These are phyloP conservation scores for Papilio polytes DNA, from an alignment of 1,140 invertebrate species.

Conservation along the genomic window DNA sequence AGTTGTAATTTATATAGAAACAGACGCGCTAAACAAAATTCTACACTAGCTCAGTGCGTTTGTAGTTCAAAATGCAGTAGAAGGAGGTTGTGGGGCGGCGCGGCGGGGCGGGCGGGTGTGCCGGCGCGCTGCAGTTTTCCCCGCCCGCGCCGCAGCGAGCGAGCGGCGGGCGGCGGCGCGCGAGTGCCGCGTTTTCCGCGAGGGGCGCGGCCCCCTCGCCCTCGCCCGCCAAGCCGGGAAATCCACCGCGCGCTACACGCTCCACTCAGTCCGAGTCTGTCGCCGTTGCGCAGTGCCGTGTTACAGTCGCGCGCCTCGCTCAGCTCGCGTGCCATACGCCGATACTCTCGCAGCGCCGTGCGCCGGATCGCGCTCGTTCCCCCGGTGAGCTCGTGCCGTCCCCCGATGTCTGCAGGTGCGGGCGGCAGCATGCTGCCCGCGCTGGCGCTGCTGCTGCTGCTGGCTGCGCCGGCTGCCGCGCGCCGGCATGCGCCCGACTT, in stretches of 20 bases:
- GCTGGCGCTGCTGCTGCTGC: constrained; percentile 67
- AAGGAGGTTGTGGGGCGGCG: constrained; percentile 54
- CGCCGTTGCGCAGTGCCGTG: constrained; percentile 72
- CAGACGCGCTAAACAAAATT: background rate
- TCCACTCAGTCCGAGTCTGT: constrained; percentile 75
- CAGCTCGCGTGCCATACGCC: constrained; percentile 60
- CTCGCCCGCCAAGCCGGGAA: constrained; percentile 70
- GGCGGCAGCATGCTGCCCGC: constrained; percentile 66
- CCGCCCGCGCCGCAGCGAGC: constrained; percentile 63
- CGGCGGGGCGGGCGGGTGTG: constrained; percentile 66
- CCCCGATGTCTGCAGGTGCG: constrained; percentile 55
- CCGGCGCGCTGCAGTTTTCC: constrained; percentile 71
- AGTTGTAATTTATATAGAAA: background rate
- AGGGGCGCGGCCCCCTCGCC: constrained; percentile 69
- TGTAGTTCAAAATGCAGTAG: background rate
- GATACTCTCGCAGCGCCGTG: constrained; percentile 51
- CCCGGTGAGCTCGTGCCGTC: constrained; percentile 73
- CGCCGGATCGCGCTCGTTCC: constrained; percentile 60
- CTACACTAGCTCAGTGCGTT: background rate
- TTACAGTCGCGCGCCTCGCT: constrained; percentile 58
- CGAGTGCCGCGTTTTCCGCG: constrained; percentile 69
- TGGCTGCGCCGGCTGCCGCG: constrained; percentile 62
- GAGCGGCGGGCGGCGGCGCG: constrained; percentile 47
- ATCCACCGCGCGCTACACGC: constrained; percentile 59
- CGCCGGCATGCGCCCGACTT: constrained; percentile 74